Conservation (phyloP, 2,888 invertebrate genomes). For the Latheticus oryzae region DNA sequence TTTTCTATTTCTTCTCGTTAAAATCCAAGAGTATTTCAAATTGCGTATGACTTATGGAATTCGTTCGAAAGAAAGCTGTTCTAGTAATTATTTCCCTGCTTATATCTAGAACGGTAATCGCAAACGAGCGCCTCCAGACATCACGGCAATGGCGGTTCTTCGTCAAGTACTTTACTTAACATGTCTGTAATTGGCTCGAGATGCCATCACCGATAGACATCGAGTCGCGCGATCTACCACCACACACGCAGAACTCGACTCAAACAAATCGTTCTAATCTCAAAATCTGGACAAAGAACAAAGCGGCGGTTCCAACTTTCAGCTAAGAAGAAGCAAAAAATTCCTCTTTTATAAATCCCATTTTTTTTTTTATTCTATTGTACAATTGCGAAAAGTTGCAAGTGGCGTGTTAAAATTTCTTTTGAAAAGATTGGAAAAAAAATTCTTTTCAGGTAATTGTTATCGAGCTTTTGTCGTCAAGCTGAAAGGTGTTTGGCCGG, state of each 20-base stretch:
- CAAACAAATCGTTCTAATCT: conserved; percentile 1
- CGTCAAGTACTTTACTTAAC: conserved; percentile 44
- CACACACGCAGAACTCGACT: too few relatives aligned
- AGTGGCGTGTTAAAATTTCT: conserved; percentile 27
- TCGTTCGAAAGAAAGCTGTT: conserved; percentile 36
- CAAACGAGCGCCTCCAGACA: conserved; percentile 41
- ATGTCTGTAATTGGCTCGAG: conserved; percentile 42
- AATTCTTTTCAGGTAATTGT: conserved; percentile 36
- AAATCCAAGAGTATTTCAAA: conserved; percentile 4
- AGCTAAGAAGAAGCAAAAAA: too few relatives aligned
- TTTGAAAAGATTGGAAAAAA: conserved; percentile 11
- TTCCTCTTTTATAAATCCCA: conserved; percentile 2
- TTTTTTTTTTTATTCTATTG: too few relatives aligned
- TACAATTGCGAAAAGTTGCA: conserved; percentile 22
- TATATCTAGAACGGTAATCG: conserved; percentile 40
- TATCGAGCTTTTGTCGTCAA: conserved; percentile 30
- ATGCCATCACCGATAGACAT: conserved; percentile 38
- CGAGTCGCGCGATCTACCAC: conserved; percentile 33
- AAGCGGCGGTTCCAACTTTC: too few relatives aligned
- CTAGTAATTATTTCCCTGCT: conserved; percentile 38
- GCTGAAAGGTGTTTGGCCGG: conserved; percentile 27
- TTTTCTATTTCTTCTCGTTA: too few relatives aligned
- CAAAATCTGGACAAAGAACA: background rate
- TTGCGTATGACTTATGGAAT: conserved; percentile 22
- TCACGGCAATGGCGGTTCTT: conserved; percentile 41